A percentile compares a stretch with the other conserved stretches of the same genome.
Evolutionary conservation across 1,140 invertebrate genomes (phyloP).

Genomic region (Zaprionus lachaisei): DNA sequence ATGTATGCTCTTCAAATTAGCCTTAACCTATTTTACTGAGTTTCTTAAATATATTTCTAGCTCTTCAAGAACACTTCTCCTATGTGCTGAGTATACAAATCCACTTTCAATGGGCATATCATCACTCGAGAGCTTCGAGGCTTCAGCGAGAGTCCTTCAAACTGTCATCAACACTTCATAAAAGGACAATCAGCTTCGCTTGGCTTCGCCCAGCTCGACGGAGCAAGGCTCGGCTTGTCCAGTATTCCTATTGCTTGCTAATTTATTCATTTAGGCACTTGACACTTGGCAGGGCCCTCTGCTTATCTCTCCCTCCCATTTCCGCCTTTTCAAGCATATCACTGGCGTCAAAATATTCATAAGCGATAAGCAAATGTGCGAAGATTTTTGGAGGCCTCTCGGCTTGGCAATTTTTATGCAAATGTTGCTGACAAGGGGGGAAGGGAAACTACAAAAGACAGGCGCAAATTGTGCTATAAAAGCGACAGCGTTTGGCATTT

Average conservation of each 20-base stretch:
- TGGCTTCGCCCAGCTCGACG: constrained; percentile 3
- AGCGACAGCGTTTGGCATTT: constrained; percentile 69
- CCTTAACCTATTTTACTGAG: neutral
- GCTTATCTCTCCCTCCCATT: neutral
- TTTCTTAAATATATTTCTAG: neutral
- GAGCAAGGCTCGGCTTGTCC: neutral
- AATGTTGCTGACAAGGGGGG: constrained; percentile 25
- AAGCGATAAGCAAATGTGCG: constrained; percentile 66
- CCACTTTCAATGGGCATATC: neutral
- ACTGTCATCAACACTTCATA: constrained; percentile 66
- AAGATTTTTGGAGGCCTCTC: constrained; percentile 20
- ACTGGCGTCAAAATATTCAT: constrained; percentile 73
- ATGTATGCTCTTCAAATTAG: neutral
- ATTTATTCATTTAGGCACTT: constrained; percentile 72
- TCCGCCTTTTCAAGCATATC: neutral
- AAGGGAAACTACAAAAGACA: constrained; percentile 61
- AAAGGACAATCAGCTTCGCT: constrained; percentile 60
- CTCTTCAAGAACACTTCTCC: neutral
- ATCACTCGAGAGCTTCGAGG: neutral
- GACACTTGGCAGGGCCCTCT: constrained; percentile 56
- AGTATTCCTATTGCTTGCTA: constrained; percentile 34
- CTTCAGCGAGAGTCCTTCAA: constrained; percentile 30
- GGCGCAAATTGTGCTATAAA: constrained; percentile 68
- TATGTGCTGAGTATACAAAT: constrained; percentile 7
- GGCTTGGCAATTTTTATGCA: constrained; percentile 70